Evolutionary conservation across 1,140 invertebrate species (phyloP).

Genomic region (Callitettix versicolor): DNA sequence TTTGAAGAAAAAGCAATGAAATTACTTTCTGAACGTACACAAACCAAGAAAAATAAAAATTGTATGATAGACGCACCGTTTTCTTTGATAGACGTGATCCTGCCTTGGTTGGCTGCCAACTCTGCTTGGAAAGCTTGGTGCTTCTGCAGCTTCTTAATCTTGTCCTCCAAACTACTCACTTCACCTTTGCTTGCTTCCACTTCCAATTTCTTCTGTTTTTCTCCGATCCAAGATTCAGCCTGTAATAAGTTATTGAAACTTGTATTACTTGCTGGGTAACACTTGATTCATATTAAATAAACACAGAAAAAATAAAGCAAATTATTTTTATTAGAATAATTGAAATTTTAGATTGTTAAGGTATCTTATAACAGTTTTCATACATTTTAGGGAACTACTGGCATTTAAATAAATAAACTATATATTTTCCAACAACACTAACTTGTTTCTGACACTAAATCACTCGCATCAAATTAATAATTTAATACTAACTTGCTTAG

Average conservation of each 20-base stretch:
- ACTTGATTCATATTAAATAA: background rate
- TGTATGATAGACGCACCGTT: slow-evolving; percentile 35
- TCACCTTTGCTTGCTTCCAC: slow-evolving; percentile 55
- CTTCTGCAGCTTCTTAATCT: slow-evolving; percentile 93
- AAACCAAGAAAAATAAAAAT: no score
- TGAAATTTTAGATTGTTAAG: no score
- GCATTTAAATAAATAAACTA: no score
- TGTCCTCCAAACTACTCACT: slow-evolving; percentile 67
- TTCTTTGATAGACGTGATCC: slow-evolving; percentile 71
- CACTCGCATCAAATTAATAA: no score
- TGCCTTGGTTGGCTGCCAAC: slow-evolving; percentile 74
- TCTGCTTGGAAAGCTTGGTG: slow-evolving; percentile 97
- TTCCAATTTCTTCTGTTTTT: slow-evolving; percentile 82
- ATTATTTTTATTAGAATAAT: background rate
- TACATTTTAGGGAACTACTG: no score
- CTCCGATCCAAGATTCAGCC: slow-evolving; percentile 84
- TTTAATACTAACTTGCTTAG: no score
- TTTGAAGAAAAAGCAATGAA: no score
- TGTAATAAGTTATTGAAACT: slow-evolving; percentile 23
- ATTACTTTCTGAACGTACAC: background rate
- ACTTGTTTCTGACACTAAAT: no score
- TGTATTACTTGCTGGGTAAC: background rate
- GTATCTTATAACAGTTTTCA: no score
- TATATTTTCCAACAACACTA: no score
- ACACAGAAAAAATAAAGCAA: background rate